Evolutionary conservation across 2,113 vertebrate genomes (phyloP).

Genomic region (Tyto alba): DNA sequence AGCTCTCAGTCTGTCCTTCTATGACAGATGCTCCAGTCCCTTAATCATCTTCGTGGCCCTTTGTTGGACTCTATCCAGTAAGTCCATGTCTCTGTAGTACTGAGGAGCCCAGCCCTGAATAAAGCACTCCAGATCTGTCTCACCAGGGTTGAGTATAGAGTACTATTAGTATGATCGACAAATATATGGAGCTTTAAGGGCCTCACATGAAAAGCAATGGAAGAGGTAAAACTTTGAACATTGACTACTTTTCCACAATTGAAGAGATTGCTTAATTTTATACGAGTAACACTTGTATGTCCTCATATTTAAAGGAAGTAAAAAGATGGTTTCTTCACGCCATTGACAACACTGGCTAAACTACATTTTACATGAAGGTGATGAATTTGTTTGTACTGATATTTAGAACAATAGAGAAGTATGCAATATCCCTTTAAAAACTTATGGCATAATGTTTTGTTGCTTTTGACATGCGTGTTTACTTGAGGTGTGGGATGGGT

Average conservation of each 20-base stretch:
- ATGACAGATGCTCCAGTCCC: neutral
- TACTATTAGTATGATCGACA: neutral
- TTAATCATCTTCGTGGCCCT: neutral
- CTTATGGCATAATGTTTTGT: neutral
- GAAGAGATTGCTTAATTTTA: neutral
- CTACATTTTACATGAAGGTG: neutral
- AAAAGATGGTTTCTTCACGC: neutral
- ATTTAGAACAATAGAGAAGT: neutral
- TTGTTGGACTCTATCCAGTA: neutral
- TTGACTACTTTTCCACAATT: neutral
- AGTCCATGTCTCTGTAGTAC: neutral
- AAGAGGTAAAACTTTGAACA: neutral
- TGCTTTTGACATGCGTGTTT: neutral
- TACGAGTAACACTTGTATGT: neutral
- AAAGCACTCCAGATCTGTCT: neutral
- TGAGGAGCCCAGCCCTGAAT: neutral
- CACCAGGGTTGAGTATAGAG: neutral
- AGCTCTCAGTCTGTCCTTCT: neutral
- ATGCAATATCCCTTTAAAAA: neutral
- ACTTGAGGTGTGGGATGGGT: neutral
- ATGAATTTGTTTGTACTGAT: neutral
- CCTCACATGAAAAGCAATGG: neutral
- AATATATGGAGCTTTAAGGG: neutral
- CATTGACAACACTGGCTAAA: neutral
- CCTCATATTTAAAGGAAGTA: neutral